Evolutionary conservation across 2,797 vertebrate genomes (phyloP).

Genomic region (Vespertilio murinus): DNA sequence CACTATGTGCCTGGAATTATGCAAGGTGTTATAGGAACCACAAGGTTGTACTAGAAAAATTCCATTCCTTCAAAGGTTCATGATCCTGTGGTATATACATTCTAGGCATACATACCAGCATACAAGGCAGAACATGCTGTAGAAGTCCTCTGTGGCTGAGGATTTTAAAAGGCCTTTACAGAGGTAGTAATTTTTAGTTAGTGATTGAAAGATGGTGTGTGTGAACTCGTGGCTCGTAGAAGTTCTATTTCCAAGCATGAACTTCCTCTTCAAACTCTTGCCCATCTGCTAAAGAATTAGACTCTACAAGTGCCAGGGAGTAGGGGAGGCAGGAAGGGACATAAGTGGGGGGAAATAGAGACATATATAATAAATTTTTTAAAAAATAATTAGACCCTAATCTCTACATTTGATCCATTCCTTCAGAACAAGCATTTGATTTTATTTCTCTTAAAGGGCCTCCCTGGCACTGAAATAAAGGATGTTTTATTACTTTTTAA

Average conservation of each 20-base stretch:
- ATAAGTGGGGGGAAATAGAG: too few species aligned
- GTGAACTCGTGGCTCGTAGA: neutral
- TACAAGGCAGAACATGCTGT: neutral
- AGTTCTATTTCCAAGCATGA: neutral
- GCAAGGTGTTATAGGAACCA: neutral
- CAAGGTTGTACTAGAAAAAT: neutral
- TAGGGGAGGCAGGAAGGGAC: too few species aligned
- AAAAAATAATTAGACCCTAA: neutral
- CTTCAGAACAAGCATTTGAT: neutral
- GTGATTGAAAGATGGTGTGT: neutral
- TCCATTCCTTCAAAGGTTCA: neutral
- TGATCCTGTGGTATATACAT: neutral
- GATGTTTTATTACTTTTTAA: neutral
- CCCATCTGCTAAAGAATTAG: neutral
- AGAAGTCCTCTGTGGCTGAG: neutral
- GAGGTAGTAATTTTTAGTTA: neutral
- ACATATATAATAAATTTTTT: too few species aligned
- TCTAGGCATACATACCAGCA: too few species aligned
- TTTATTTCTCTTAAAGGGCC: neutral
- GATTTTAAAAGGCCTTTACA: neutral
- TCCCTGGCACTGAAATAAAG: neutral
- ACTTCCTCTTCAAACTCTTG: neutral
- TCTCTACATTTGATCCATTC: neutral
- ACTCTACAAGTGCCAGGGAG: neutral
- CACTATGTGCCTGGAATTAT: neutral